These are phyloP conservation scores for Camponotus floridanus DNA, from an alignment of 1,140 invertebrate genomes.

Conservation along the genomic window DNA sequence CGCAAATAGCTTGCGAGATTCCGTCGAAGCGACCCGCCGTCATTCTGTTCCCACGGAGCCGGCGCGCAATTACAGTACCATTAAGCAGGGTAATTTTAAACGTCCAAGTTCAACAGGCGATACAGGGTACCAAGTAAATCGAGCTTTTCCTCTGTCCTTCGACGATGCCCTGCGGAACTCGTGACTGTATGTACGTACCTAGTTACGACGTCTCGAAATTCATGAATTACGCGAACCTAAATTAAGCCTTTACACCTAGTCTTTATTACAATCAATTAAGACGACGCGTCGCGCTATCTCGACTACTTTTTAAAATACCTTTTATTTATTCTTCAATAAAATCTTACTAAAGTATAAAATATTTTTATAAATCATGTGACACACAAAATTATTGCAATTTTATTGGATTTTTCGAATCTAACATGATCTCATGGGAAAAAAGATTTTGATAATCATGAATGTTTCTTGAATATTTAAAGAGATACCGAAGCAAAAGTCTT, in stretches of 20 bases:
- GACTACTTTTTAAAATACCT: background rate
- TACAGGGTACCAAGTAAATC: conserved; percentile 57
- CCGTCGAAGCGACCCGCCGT: conserved; percentile 20
- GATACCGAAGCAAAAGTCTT: background rate
- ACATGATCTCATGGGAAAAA: background rate
- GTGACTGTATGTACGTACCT: conserved; percentile 32
- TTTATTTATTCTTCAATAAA: background rate
- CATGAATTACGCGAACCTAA: conserved; percentile 37
- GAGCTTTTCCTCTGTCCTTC: conserved; percentile 61
- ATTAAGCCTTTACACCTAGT: conserved; percentile 40
- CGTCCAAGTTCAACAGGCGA: conserved; percentile 62
- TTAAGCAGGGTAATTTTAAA: conserved; percentile 63
- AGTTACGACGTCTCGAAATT: conserved; percentile 39
- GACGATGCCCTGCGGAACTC: conserved; percentile 34
- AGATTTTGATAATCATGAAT: background rate
- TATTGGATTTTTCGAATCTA: conserved; percentile 19
- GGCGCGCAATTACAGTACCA: conserved; percentile 55
- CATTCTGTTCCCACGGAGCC: conserved; percentile 54
- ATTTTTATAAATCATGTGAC: background rate
- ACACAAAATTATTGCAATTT: conserved; percentile 10
- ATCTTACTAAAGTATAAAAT: background rate
- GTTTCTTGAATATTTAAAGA: background rate
- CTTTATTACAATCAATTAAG: conserved; percentile 39
- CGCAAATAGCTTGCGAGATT: conserved; percentile 29
- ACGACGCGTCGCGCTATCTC: conserved; percentile 28